Percentiles rank a stretch among this genome's conserved stretches.
Conservation (phyloP, 2,888 invertebrate species). For the Lochmaea crataegi region DNA sequence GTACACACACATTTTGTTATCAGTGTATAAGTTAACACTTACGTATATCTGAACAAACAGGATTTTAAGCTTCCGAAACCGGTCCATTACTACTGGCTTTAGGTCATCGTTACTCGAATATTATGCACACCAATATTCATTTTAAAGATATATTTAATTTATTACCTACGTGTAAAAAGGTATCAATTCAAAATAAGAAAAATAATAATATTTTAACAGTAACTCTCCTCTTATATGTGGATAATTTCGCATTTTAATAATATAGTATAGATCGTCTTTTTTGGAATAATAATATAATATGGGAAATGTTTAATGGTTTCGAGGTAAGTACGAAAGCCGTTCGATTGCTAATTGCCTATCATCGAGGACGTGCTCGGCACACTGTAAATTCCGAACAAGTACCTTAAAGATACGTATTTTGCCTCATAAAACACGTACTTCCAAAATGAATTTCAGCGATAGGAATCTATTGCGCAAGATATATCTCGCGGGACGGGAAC, state of each 20-base stretch:
- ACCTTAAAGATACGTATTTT: constrained; percentile 32
- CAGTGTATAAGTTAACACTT: neutral
- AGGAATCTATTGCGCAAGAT: constrained; percentile 30
- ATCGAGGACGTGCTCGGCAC: constrained; percentile 20
- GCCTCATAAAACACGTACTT: constrained; percentile 30
- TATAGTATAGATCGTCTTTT: too few species aligned
- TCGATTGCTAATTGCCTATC: constrained; percentile 14
- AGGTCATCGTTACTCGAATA: constrained; percentile 44
- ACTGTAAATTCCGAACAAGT: constrained; percentile 28
- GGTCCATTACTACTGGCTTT: constrained; percentile 34
- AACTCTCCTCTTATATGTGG: too few species aligned
- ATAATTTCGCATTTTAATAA: too few species aligned
- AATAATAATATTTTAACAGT: too few species aligned
- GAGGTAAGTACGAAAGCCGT: constrained; percentile 7
- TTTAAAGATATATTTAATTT: constrained; percentile 26
- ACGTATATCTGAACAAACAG: constrained; percentile 26
- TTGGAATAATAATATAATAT: too few species aligned
- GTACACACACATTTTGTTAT: neutral
- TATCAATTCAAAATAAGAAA: too few species aligned
- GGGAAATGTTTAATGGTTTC: neutral
- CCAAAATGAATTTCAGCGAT: constrained; percentile 33
- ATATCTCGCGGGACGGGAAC: constrained; percentile 27
- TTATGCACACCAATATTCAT: constrained; percentile 39
- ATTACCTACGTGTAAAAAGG: neutral
- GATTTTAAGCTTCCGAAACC: constrained; percentile 36